Base-by-base conservation (phyloP, 2,888 invertebrate genomes). In the Pseudococcus viburni region DNA sequence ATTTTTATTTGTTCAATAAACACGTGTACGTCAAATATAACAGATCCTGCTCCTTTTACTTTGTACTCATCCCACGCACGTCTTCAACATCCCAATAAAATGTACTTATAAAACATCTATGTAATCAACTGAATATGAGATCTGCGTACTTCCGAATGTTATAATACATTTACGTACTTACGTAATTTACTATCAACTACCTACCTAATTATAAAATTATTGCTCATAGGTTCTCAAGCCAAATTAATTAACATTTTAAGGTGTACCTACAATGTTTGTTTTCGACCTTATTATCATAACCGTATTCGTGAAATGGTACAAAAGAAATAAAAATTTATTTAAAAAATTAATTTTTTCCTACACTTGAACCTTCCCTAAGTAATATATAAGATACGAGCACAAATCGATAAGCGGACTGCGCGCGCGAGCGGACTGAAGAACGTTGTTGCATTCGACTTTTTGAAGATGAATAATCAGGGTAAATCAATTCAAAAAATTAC, bases 211-310 rank as follows among this genome's bases (percentile, higher is more conserved):
- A 87, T 86, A 87, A 80, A 55, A 19, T 87, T 87, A 87, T 87
- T 87, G 87, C 87, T 87, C 87, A 87, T 87, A 87, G 87, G 87
- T 87, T 87, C 55, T 87, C 26, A 86, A 46, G 87, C 87, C 87
- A 87, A 87, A 87, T 80, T 59, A 22, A 59, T 64, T 87, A 87
- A 87, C 77, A 80, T 55, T 80, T 46, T 87, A 87, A 87, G 80
- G n/a, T 87, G 80, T 87, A 87, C 83, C 83, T 87, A 87, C 87
- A 48, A 87, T 68, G 86, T 87, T 77, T 87, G 83, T 87, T 77
- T 87, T 87, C 87, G 77, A 87, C 42, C 80, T 77, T 87, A 87
- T 87, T 87, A 77, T 87, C 77, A 87, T 51, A 85, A 85, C 33
- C 51, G 33, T 59, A 59, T 51, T 85, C 51, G 80, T 80, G 42